Conservation (phyloP, 2,113 vertebrate species). For the Tauraco erythrolophus region DNA sequence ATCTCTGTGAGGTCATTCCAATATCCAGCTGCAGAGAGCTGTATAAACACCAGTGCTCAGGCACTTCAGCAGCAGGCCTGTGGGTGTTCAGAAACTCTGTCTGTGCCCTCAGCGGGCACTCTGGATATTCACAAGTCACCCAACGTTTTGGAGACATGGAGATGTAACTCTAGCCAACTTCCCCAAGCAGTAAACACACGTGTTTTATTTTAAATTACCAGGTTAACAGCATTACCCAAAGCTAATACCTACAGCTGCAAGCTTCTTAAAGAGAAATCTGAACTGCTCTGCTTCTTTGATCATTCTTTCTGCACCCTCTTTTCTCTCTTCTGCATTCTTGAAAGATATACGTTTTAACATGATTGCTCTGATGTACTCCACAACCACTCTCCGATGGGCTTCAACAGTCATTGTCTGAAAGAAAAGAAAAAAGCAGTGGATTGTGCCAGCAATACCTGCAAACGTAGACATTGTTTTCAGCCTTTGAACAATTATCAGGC, state of each 20-base stretch:
- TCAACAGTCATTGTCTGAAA: constrained; percentile 90
- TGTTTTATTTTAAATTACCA: not conserved
- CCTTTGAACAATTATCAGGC: not conserved
- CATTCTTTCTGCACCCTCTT: constrained; percentile 94
- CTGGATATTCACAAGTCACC: not conserved
- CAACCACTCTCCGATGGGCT: constrained; percentile 90
- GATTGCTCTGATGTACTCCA: constrained; percentile 94
- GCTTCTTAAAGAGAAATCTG: constrained; percentile 91
- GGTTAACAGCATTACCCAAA: not conserved
- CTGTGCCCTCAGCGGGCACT: not conserved
- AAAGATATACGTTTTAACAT: constrained; percentile 96
- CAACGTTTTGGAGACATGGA: not conserved
- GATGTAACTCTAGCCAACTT: not conserved
- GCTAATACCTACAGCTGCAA: constrained; percentile 79
- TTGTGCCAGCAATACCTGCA: not conserved
- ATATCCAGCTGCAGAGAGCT: not conserved
- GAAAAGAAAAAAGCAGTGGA: not conserved
- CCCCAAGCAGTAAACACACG: not conserved
- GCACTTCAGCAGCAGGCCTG: not conserved
- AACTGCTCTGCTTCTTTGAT: constrained; percentile 93
- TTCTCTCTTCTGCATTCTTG: constrained; percentile 90
- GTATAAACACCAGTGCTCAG: not conserved
- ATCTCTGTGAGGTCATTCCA: not conserved
- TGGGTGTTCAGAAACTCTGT: not conserved
- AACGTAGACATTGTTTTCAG: not conserved